Evolutionary conservation across 2,113 vertebrate genomes (phyloP).

Genomic region (Rhinichthys klamathensis): DNA sequence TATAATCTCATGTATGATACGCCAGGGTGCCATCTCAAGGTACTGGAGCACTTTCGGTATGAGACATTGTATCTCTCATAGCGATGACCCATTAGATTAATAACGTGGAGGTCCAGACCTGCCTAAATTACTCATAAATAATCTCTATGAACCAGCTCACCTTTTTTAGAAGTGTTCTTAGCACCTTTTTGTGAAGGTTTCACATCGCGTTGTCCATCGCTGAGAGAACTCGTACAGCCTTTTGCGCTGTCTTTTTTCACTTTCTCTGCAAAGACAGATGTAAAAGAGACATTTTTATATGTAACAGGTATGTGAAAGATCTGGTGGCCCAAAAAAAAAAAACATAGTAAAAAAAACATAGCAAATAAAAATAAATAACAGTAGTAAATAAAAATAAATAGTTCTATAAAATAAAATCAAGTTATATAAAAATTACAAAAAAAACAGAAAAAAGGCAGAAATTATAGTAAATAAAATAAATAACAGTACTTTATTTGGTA

Average conservation of each 20-base stretch:
- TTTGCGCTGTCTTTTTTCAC: not conserved
- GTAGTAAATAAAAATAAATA: not conserved
- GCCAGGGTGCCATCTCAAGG: not conserved
- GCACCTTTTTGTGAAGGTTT: conserved; percentile 6
- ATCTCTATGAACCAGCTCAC: conserved; percentile 36
- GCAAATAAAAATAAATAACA: not conserved
- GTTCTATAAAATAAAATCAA: not conserved
- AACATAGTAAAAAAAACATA: not conserved
- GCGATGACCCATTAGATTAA: not conserved
- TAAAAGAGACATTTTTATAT: not conserved
- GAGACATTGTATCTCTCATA: not conserved
- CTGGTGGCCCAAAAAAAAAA: not conserved
- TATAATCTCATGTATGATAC: conserved; percentile 16
- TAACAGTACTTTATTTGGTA: not conserved
- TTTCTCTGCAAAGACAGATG: not conserved
- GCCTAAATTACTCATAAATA: conserved; percentile 13
- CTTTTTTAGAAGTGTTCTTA: conserved; percentile 34
- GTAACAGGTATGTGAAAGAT: not conserved
- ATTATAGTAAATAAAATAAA: not conserved
- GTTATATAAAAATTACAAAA: not conserved
- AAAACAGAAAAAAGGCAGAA: no score
- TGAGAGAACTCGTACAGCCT: not conserved
- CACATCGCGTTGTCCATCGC: not conserved
- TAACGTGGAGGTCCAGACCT: not conserved
- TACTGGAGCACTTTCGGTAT: not conserved